Base-by-base conservation (phyloP, 64 coral and sea anemone genomes). In the Dendronephthya gigantea region DNA sequence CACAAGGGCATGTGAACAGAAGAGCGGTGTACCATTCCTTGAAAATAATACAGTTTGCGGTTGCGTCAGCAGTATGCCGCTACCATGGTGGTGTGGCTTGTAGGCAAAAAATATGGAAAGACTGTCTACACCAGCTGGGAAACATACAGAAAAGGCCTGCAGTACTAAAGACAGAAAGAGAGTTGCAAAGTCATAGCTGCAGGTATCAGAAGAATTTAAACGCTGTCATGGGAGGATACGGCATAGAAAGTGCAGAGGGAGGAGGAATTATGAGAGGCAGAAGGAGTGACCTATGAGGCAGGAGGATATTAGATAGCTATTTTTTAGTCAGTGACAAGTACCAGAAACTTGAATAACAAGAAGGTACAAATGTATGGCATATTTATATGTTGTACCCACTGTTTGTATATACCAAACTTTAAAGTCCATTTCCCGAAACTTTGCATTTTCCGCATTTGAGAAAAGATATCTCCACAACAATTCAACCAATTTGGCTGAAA, bases 1-100 rank as follows among this genome's bases (percentile, higher is more conserved):
- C 6, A 30, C 58, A 66, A 15, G 14, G 29, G 58, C 41, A 45
- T 86, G 85, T 86, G 51, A 86, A 75, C 85, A 66, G 27, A 30
- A 55, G 85, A 69, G 65, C 62, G 40, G 85, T 86, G 39, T 75
- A 86, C 0, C 45, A 75, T 86, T 35, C 65, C 30, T 29, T 86
- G 43, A 59, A 86, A 72, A 86, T 59, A 11, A 29, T 79, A 17
- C 72, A 79, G 9, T 79, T 15, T 79, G 31, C 72, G 9, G 31
- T 34, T 79, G 69, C 69, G 2, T 56, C 51, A 56, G 55, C 72
- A 33, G 0, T 79, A 36, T 39, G 72, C 9, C 72, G 15, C 72
- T 79, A 79, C 72, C 72, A 79, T 34, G 29, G 72, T 33, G 72
- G 8, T 34, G 72, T 33, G 36, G 36, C 3, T 79, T 35, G 3